Evolutionary conservation across 2,113 vertebrate species (phyloP).

Genomic region (Anser brachyrhynchus): DNA sequence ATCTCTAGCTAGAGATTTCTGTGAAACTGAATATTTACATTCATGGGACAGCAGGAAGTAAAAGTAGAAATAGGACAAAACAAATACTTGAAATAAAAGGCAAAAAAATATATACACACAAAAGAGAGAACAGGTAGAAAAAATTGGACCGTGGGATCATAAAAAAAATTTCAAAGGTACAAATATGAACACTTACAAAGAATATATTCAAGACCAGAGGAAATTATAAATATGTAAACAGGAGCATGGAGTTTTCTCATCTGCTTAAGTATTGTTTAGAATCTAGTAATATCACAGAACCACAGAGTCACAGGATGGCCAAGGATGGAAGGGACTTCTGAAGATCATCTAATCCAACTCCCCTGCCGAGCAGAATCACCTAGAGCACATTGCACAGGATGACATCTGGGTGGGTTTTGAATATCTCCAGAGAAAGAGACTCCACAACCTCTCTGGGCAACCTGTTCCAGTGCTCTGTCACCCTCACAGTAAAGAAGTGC

Average conservation of each 20-base stretch:
- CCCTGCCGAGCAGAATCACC: no score
- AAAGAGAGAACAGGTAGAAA: background rate
- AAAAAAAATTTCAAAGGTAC: background rate
- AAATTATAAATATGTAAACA: accelerated
- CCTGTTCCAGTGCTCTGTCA: no score
- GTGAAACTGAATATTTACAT: background rate
- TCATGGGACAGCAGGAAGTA: background rate
- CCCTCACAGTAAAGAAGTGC: no score
- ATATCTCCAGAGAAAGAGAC: no score
- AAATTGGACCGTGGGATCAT: background rate
- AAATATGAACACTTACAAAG: background rate
- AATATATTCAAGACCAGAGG: background rate
- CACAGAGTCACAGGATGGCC: no score
- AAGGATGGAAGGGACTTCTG: no score
- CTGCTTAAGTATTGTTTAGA: background rate
- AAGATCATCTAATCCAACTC: no score
- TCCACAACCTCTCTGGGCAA: no score
- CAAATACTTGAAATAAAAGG: background rate
- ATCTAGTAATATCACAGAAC: no score
- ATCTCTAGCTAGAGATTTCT: background rate
- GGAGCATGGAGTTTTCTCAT: background rate
- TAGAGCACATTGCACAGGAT: no score
- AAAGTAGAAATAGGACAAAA: background rate
- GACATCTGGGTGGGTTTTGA: no score
- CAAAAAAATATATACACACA: accelerated